phyloP scores from a whole-genome alignment of 2,797 vertebrate genomes.

The Cynopterus sphinx region DNA sequence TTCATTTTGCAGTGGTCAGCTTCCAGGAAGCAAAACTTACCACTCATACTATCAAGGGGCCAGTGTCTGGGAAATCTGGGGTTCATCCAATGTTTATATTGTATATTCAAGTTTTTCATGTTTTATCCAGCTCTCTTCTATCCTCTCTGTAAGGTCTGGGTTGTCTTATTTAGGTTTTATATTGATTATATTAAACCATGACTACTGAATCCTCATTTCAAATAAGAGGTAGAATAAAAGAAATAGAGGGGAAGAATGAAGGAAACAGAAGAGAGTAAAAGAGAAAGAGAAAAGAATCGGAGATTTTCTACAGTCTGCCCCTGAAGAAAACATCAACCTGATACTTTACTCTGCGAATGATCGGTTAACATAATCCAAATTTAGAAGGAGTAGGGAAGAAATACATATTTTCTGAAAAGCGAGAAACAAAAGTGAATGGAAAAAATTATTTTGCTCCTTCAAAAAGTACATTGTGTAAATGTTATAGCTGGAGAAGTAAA shows the following conservation, averaged over 20 bases:
- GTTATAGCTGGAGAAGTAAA: neutral
- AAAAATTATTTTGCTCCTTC: constrained; percentile 9
- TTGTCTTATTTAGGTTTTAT: constrained; percentile 70
- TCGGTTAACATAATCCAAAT: constrained; percentile 78
- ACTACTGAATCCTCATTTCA: neutral
- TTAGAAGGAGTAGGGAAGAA: constrained; percentile 23
- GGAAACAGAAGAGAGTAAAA: neutral
- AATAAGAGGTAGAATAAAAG: neutral
- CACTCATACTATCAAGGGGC: neutral
- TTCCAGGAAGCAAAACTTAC: neutral
- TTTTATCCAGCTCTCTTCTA: neutral
- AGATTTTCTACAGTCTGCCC: constrained; percentile 77
- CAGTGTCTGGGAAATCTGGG: neutral
- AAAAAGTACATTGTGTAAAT: neutral
- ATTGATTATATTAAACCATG: neutral
- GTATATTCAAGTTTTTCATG: neutral
- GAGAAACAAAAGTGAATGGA: constrained; percentile 20
- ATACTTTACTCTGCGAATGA: constrained; percentile 77
- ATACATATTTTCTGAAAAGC: neutral
- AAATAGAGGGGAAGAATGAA: neutral
- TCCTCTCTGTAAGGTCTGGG: constrained; percentile 53
- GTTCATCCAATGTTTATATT: neutral
- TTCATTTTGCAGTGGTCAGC: neutral
- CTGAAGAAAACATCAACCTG: constrained; percentile 86
- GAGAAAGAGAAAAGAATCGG: constrained; percentile 70